A percentile compares a stretch with the other conserved stretches of the same genome.
These are phyloP conservation scores for Platalea minor DNA, from an alignment of 2,797 vertebrate species.

Conservation along the genomic window DNA sequence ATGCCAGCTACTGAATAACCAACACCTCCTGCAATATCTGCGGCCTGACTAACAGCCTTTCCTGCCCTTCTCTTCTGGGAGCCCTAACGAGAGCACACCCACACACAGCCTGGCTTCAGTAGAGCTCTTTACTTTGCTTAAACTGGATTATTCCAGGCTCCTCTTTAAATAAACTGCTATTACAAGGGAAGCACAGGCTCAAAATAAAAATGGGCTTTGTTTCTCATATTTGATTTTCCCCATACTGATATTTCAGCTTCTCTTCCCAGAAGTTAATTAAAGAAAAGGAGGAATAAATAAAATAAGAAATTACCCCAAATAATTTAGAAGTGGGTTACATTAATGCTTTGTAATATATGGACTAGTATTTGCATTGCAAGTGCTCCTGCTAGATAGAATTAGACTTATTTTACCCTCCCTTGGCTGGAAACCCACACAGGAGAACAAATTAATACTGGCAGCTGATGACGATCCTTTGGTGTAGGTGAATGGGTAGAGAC, in stretches of 20 bases:
- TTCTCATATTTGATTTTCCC: conserved; percentile 16
- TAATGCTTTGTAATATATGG: conserved; percentile 27
- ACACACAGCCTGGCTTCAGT: conserved; percentile 36
- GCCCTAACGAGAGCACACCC: conserved; percentile 48
- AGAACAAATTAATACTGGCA: conserved; percentile 60
- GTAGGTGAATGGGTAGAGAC: conserved; percentile 58
- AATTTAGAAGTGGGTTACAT: conserved; percentile 1
- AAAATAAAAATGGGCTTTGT: conserved; percentile 48
- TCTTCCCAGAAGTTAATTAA: conserved; percentile 19
- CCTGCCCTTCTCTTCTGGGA: conserved; percentile 36
- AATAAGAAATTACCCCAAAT: conserved; percentile 36
- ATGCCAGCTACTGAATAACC: conserved; percentile 27
- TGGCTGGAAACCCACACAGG: conserved; percentile 3
- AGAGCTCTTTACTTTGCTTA: conserved; percentile 40
- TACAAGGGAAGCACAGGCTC: conserved; percentile 10
- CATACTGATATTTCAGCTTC: neutral
- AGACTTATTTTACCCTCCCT: conserved; percentile 1
- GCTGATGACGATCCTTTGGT: conserved; percentile 19
- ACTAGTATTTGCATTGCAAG: conserved; percentile 26
- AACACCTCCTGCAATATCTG: neutral
- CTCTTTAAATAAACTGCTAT: conserved; percentile 54
- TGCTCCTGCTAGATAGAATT: neutral
- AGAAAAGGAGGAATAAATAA: conserved; percentile 21
- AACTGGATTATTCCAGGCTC: conserved; percentile 60
- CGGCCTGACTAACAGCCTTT: conserved; percentile 33